Conservation (phyloP, 2,888 invertebrate genomes). For the Microchrysa polita region DNA sequence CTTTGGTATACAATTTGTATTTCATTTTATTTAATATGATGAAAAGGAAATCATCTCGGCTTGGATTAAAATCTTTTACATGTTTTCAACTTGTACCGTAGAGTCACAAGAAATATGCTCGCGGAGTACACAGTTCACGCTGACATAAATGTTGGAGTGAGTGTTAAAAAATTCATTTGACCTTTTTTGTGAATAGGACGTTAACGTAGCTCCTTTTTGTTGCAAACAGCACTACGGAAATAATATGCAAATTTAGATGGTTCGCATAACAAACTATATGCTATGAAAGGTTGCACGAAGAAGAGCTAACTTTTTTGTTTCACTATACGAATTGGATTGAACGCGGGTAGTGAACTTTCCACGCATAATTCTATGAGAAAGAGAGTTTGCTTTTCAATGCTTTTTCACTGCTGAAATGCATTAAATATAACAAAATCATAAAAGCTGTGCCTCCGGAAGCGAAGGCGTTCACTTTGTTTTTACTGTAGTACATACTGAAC, state of each 20-base stretch:
- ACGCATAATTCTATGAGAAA: neutral
- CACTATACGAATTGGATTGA: neutral
- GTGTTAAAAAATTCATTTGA: conserved; percentile 2
- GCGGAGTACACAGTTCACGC: neutral
- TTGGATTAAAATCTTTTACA: conserved; percentile 1
- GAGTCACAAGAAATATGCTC: conserved; percentile 4
- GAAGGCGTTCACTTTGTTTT: no score
- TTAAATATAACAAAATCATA: neutral
- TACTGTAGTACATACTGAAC: no score
- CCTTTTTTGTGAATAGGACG: conserved; percentile 1
- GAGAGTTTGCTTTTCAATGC: neutral
- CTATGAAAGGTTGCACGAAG: neutral
- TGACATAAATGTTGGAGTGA: neutral
- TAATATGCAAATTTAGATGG: neutral
- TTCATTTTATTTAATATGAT: conserved; percentile 15
- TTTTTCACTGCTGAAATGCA: neutral
- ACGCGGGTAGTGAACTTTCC: neutral
- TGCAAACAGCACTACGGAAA: neutral
- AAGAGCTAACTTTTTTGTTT: neutral
- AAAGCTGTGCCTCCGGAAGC: no score
- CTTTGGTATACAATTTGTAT: neutral
- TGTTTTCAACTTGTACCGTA: conserved; percentile 1
- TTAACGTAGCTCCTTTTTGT: neutral
- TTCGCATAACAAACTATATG: no score
- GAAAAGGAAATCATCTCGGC: conserved; percentile 7